These are phyloP conservation scores for Sebastes matsubarae DNA, from an alignment of 2,797 vertebrate species.

Conservation along the genomic window DNA sequence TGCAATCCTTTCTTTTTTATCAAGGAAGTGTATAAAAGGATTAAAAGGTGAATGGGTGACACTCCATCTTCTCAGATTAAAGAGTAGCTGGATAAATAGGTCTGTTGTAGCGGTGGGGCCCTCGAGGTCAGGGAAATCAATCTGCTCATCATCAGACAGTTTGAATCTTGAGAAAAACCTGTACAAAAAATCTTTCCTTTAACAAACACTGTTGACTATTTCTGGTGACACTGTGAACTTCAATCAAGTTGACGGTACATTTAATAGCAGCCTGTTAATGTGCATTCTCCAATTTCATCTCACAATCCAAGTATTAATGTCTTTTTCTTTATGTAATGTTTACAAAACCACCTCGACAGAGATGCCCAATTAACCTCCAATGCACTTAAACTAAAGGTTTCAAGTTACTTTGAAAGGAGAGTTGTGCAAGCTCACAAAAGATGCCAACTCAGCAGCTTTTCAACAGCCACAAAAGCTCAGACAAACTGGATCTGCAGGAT, in stretches of 20 bases:
- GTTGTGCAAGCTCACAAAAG: background rate
- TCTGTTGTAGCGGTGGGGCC: background rate
- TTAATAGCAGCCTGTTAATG: background rate
- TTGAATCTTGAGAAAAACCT: background rate
- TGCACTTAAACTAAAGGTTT: background rate
- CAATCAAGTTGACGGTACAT: background rate
- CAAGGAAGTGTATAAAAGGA: background rate
- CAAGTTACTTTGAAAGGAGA: background rate
- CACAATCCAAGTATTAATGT: background rate
- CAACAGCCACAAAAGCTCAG: background rate
- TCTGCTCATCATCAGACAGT: background rate
- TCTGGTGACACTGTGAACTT: background rate
- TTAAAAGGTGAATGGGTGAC: background rate
- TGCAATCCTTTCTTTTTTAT: background rate
- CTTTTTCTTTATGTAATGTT: background rate
- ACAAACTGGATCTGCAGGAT: background rate
- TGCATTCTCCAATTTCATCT: background rate
- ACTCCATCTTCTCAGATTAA: background rate
- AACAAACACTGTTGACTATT: background rate
- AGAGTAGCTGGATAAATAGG: background rate
- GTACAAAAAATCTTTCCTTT: background rate
- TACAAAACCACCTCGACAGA: background rate
- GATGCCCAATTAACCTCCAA: background rate
- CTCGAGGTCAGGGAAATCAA: background rate
- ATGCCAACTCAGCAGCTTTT: background rate